Percentiles rank a stretch among this genome's conserved stretches.
Conservation (phyloP, 64 coral and sea anemone species). For the Stichodactyla mertensii region DNA sequence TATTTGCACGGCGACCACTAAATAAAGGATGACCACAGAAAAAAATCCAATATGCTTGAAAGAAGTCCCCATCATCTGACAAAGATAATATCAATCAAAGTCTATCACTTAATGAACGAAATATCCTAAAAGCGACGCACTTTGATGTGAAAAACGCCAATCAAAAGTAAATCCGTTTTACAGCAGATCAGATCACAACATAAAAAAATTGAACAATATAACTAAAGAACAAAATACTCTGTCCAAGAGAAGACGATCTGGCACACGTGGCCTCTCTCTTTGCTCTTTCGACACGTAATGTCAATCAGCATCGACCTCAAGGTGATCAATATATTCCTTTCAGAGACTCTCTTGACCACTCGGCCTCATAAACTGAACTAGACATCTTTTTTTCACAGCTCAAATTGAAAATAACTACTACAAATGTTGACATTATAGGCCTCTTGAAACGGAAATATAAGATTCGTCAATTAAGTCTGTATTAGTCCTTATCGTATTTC, state of each 20-base stretch:
- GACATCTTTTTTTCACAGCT: neutral
- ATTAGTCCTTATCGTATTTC: neutral
- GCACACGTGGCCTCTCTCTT: neutral
- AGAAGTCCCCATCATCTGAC: neutral
- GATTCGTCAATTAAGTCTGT: neutral
- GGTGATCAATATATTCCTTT: neutral
- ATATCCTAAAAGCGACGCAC: neutral
- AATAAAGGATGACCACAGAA: neutral
- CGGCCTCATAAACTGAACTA: neutral
- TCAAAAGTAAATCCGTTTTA: neutral
- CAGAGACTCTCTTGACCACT: neutral
- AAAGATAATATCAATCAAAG: neutral
- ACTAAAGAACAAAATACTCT: neutral
- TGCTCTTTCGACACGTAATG: neutral
- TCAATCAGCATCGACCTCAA: neutral
- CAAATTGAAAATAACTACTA: neutral
- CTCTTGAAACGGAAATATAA: conserved; percentile 14
- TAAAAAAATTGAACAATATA: neutral
- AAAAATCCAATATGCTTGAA: neutral
- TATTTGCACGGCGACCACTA: neutral
- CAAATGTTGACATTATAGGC: neutral
- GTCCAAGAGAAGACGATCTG: neutral
- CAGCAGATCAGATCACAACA: neutral
- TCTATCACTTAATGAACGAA: too few species aligned
- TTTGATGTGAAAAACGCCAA: neutral